These are phyloP conservation scores for Conops quadrifasciatus DNA, from an alignment of 2,888 invertebrate species.

Conservation along the genomic window DNA sequence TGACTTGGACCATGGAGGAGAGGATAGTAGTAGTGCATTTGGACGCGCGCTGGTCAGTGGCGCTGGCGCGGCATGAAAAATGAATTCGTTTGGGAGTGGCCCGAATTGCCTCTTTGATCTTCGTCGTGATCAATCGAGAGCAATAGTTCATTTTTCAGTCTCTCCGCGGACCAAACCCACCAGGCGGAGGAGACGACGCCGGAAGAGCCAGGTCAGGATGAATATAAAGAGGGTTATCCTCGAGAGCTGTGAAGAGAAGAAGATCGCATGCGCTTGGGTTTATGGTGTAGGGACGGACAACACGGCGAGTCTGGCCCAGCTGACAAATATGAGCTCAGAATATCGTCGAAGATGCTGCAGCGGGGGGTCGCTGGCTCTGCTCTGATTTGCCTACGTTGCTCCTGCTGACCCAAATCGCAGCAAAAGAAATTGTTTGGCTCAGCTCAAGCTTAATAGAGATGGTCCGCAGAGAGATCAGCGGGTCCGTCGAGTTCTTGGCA, in stretches of 20 bases:
- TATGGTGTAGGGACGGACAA: no score
- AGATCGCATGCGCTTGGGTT: no score
- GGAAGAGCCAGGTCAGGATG: no score
- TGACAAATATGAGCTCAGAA: neutral
- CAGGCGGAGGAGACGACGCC: no score
- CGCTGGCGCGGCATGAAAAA: constrained; percentile 24
- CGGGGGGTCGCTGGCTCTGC: neutral
- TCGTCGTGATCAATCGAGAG: constrained; percentile 33
- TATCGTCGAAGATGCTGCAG: neutral
- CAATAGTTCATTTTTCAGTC: constrained; percentile 21
- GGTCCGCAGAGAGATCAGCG: neutral
- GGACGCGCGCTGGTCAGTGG: neutral
- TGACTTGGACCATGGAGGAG: neutral
- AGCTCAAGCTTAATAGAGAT: constrained; percentile 20
- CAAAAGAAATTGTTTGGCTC: constrained; percentile 5
- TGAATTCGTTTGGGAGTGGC: constrained; percentile 30
- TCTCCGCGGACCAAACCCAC: no score
- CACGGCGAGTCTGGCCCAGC: no score
- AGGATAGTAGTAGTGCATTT: no score
- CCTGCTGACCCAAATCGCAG: constrained; percentile 25
- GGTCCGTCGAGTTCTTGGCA: neutral
- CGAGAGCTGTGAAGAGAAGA: no score
- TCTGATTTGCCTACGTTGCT: constrained; percentile 21
- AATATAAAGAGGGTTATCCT: no score
- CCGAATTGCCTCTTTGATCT: constrained; percentile 32